Evolutionary conservation across 1,140 invertebrate genomes (phyloP).

Genomic region (Saccostrea cuccullata): DNA sequence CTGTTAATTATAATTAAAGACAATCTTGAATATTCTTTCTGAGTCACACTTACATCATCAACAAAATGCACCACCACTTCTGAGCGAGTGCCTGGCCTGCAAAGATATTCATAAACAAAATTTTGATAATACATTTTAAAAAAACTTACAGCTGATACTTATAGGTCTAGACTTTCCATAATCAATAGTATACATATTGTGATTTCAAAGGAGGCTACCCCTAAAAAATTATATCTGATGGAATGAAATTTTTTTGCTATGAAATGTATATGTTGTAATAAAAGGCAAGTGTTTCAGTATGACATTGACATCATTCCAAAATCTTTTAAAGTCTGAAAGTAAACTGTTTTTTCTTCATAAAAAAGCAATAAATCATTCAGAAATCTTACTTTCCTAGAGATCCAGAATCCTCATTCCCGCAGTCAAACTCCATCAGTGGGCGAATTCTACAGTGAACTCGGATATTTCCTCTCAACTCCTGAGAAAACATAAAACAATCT

Average conservation of each 20-base stretch:
- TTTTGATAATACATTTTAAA: background rate
- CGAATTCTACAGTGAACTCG: constrained; percentile 74
- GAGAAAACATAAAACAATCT: constrained; percentile 19
- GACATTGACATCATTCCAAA: background rate
- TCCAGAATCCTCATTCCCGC: constrained; percentile 64
- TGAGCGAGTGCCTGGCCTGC: constrained; percentile 69
- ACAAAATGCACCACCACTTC: constrained; percentile 73
- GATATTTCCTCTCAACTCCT: constrained; percentile 77
- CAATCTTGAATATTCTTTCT: background rate
- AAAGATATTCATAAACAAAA: constrained; percentile 30
- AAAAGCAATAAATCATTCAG: background rate
- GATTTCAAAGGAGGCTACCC: background rate
- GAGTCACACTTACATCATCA: constrained; percentile 72
- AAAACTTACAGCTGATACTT: background rate
- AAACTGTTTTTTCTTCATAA: too few relatives aligned
- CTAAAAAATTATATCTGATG: background rate
- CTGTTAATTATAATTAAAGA: background rate
- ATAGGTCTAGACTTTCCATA: background rate
- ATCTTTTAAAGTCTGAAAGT: too few relatives aligned
- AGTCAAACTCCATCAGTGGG: constrained; percentile 75
- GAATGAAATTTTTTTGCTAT: background rate
- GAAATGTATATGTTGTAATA: background rate
- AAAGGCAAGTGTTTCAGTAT: background rate
- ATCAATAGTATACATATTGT: too few relatives aligned
- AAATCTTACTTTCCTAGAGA: constrained; percentile 67